phyloP scores from a whole-genome alignment of 1,140 invertebrate genomes.

The Onthophagus taurus region DNA sequence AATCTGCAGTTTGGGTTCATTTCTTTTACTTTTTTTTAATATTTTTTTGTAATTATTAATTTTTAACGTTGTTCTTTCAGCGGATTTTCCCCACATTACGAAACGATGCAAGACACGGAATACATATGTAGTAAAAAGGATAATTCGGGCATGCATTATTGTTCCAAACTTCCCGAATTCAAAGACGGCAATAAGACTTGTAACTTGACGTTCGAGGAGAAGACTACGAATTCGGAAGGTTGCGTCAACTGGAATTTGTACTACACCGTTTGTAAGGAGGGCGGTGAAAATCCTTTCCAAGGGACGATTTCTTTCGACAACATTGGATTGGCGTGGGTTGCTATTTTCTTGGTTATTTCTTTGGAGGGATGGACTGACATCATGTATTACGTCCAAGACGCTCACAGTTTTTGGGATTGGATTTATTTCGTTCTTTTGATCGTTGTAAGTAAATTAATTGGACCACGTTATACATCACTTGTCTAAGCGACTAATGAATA shows the following conservation, averaged over 20 bases:
- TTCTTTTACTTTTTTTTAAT: constrained; percentile 3
- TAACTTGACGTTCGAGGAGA: constrained; percentile 42
- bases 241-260: constrained; percentile 99
- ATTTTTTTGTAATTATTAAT: too few relatives aligned
- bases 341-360: constrained; percentile 96
- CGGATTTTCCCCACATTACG: constrained; percentile 65
- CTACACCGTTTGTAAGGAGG: constrained; percentile 87
- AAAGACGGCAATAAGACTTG: constrained; percentile 58
- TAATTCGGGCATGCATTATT: constrained; percentile 91
- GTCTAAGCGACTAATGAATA: too few relatives aligned
- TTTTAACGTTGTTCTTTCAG: constrained; percentile 34
- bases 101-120: constrained; percentile 80
- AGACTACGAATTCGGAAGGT: constrained; percentile 40
- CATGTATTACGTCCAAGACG: constrained; percentile 99
- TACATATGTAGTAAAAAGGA: constrained; percentile 94
- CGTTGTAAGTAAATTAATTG: constrained; percentile 69
- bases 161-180: constrained; percentile 76
- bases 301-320: constrained; percentile 99
- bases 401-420: constrained; percentile 99
- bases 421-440: constrained; percentile 99
- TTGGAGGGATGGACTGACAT: constrained; percentile 96
- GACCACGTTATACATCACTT: neutral
- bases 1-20: too few relatives aligned
- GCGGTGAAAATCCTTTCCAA: constrained; percentile 95
- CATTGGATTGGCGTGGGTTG: constrained; percentile 98